Base-by-base conservation (phyloP, 2,113 vertebrate genomes). In the Ameiurus melas region DNA sequence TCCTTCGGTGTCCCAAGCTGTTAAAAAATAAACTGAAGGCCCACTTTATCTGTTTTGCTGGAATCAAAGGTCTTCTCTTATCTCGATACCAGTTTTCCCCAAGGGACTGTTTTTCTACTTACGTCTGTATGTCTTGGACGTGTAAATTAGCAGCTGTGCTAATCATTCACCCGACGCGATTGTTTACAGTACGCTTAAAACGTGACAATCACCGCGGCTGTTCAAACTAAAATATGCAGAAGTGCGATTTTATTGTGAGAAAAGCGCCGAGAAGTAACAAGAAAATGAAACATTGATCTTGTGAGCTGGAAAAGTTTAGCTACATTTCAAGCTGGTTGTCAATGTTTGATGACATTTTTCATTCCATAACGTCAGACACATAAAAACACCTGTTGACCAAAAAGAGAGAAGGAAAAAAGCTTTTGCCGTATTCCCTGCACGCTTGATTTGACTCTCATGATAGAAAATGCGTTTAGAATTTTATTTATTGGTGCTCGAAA, bases 1-100 rank as follows among this genome's bases (percentile, higher is more conserved):
- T 53, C 25, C n/a, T 62, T 66, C 27, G 30, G 19, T 66, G 68
- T 20, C 36, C 68, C 4, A 19, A 78, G 66, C 58, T 73, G 73
- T 90, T 90, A 91, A 84, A 86, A 20, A 88, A 80, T 75, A 81
- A 87, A 87, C 68, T 19, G 33, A 84, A 90, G 55, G 64, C 25
- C 79, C 47, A 73, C 58, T 64, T 87, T 90, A 90, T 91, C 51
- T 19, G n/a, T 27, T 17, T 20, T 27, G 43, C 19, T 84, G 33
- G 86, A 86, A 39, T 89, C 90, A 91, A 91, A 92, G 91, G 90
- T 90, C 89, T 89, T 68, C 17, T 43, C 16, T 83, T 85, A 87
- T 86, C 66, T 88, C 36, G 70, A 51, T 14, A 14, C 53, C 55
- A 36, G 55, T 55, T 60, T 58, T 82, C 79, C 25, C 30, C 1